phyloP scores from a whole-genome alignment of 2,113 vertebrate species.

The Aspiorhynchus laticeps region DNA sequence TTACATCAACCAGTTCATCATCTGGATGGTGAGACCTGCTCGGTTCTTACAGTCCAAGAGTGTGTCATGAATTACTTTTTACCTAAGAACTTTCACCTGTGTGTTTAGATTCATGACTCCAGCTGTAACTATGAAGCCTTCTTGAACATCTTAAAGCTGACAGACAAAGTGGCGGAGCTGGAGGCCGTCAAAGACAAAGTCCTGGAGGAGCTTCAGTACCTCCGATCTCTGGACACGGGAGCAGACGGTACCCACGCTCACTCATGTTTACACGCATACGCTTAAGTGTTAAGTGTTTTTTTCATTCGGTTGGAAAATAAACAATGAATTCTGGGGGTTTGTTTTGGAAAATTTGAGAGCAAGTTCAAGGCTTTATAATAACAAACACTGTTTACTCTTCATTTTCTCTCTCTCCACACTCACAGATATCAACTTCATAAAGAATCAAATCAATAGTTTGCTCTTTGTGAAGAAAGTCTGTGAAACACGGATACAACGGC shows the following conservation, averaged over 20 bases:
- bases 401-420: constrained; percentile 25
- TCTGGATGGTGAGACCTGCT: constrained; percentile 93
- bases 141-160: constrained; percentile 99
- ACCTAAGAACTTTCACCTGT: not conserved
- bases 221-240: constrained; percentile 95
- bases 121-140: constrained; percentile 99
- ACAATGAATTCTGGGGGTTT: not conserved
- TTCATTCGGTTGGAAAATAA: not conserved
- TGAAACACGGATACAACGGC: constrained; percentile 96
- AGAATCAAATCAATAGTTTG: constrained; percentile 99
- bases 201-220: constrained; percentile 94
- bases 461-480: constrained; percentile 99
- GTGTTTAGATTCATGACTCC: constrained; percentile 89
- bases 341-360: not conserved
- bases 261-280: constrained; percentile 15
- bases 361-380: not conserved
- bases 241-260: constrained; percentile 85
- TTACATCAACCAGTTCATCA: constrained; percentile 99
- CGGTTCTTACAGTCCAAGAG: not conserved
- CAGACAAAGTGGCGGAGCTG: constrained; percentile 89
- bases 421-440: constrained; percentile 97
- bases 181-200: constrained; percentile 98
- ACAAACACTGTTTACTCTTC: not conserved
- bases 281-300: not conserved
- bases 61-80: not conserved